Evolutionary conservation across 2,888 invertebrate genomes (phyloP).

Genomic region (Leptopilina drosophilae): DNA sequence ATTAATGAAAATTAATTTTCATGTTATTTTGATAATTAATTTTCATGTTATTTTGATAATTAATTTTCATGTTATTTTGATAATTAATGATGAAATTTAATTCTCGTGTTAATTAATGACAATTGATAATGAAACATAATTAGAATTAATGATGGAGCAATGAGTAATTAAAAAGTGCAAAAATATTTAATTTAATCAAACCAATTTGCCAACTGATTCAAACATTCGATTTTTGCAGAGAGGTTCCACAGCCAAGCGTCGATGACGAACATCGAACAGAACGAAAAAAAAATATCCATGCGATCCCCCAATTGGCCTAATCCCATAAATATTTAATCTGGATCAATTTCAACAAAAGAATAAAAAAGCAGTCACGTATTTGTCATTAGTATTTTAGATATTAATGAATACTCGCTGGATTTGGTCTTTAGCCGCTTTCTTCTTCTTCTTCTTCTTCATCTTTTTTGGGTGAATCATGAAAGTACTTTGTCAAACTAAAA

Average conservation of each 20-base stretch:
- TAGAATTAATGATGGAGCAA: too few species aligned
- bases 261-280: constrained; percentile 30
- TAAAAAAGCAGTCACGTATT: constrained; percentile 2
- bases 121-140: too few species aligned
- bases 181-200: constrained; percentile 15
- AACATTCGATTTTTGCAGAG: constrained; percentile 34
- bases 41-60: too few species aligned
- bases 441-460: background rate
- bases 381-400: background rate
- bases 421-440: background rate
- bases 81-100: too few species aligned
- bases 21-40: too few species aligned
- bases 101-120: background rate
- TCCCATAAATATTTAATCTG: constrained; percentile 18
- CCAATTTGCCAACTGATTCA: constrained; percentile 21
- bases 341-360: constrained; percentile 5
- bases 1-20: too few species aligned
- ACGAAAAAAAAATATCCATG: constrained; percentile 17
- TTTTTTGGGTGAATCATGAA: background rate
- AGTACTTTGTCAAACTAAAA: background rate
- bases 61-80: background rate
- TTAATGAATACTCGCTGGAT: constrained; percentile 2
- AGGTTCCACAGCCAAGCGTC: constrained; percentile 41
- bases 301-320: constrained; percentile 30
- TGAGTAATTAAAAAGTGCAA: background rate